Evolutionary conservation across 2,797 vertebrate species (phyloP).

Genomic region (Gymnopithys bicolor): DNA sequence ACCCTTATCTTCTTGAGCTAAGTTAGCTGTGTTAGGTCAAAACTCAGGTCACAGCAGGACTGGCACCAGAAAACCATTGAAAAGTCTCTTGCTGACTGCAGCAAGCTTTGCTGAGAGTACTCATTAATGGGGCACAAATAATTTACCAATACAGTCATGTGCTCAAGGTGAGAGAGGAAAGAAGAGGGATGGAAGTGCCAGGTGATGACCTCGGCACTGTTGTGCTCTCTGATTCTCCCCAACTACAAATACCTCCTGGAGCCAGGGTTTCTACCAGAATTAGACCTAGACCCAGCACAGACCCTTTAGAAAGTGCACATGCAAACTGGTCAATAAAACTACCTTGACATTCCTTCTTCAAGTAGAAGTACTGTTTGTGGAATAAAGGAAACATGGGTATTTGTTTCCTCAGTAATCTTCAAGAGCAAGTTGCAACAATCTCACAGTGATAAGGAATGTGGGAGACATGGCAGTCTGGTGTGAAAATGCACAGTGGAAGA

Average conservation of each 20-base stretch:
- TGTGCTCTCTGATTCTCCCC: background rate
- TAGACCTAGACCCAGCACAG: background rate
- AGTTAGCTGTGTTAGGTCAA: background rate
- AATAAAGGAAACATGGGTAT: background rate
- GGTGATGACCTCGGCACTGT: background rate
- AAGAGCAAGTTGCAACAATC: background rate
- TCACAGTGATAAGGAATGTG: background rate
- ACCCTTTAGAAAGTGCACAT: background rate
- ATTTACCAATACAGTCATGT: accelerated
- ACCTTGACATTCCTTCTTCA: background rate
- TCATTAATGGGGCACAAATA: background rate
- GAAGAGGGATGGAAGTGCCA: background rate
- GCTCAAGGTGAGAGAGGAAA: background rate
- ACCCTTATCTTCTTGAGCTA: background rate
- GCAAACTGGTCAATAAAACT: background rate
- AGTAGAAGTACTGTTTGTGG: background rate
- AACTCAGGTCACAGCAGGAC: background rate
- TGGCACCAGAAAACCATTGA: background rate
- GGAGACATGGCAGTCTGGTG: background rate
- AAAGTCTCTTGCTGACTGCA: background rate
- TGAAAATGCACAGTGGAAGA: background rate
- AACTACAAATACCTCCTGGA: background rate
- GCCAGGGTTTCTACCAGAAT: background rate
- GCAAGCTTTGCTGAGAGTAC: background rate
- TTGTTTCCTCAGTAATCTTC: background rate